phyloP scores from a whole-genome alignment of 2,797 vertebrate genomes.

The Acrocephalus scirpaceus region DNA sequence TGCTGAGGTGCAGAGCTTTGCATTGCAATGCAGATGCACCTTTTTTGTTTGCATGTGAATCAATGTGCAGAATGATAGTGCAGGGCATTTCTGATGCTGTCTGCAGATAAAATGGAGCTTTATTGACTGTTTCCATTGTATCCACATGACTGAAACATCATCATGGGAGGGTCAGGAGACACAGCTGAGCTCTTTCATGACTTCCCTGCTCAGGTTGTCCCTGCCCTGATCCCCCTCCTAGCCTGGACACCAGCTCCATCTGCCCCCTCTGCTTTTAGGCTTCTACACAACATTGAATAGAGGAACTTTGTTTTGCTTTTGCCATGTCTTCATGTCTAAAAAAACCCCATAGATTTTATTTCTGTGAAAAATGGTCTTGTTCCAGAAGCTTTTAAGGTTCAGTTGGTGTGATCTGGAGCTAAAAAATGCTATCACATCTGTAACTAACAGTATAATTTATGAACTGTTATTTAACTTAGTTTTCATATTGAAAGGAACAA shows the following conservation, averaged over 20 bases:
- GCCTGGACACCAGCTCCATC: not conserved
- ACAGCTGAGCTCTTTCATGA: not conserved
- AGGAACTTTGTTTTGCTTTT: not conserved
- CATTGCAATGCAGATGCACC: not conserved
- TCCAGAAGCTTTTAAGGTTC: not conserved
- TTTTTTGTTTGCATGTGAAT: not conserved
- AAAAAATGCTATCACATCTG: not conserved
- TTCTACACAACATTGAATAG: not conserved
- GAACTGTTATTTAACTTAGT: not conserved
- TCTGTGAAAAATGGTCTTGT: not conserved
- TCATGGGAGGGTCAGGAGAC: not conserved
- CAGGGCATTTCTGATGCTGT: not conserved
- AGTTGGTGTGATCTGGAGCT: not conserved
- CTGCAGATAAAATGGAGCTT: not conserved
- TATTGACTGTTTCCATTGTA: not conserved
- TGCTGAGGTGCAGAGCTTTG: not conserved
- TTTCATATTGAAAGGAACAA: not conserved
- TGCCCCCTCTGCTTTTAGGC: not conserved
- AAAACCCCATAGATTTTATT: not conserved
- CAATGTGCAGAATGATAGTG: fast-evolving
- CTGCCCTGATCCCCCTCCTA: not conserved
- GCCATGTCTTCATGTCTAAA: not conserved
- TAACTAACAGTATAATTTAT: not conserved
- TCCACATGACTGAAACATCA: fast-evolving
- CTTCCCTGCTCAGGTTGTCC: not conserved